Percentiles rank a stretch among this genome's conserved stretches.
Evolutionary conservation across 2,113 vertebrate genomes (phyloP).

Genomic region (Aythya baeri): DNA sequence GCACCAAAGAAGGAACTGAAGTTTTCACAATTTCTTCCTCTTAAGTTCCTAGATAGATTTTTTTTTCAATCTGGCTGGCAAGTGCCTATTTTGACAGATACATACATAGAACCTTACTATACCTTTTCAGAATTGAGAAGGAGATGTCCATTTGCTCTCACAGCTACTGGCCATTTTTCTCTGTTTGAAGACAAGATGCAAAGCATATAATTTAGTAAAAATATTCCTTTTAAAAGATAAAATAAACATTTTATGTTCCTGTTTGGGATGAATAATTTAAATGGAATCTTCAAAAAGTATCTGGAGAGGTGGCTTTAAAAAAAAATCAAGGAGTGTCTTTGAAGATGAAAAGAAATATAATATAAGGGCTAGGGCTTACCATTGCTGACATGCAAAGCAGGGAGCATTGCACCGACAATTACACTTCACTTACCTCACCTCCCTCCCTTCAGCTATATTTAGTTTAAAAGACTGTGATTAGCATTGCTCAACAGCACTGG

Average conservation of each 20-base stretch:
- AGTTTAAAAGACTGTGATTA: not conserved
- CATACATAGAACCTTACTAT: not conserved
- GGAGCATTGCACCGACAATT: not conserved
- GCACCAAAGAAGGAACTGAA: not conserved
- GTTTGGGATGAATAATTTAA: not conserved
- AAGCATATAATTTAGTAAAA: not conserved
- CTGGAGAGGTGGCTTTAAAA: not conserved
- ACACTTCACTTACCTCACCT: not conserved
- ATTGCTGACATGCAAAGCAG: not conserved
- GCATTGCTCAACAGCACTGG: not conserved
- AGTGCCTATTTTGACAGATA: not conserved
- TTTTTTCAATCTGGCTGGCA: not conserved
- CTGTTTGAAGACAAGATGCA: constrained; percentile 71
- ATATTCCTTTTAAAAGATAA: not conserved
- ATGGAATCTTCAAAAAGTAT: not conserved
- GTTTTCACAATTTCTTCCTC: not conserved
- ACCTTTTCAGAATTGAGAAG: constrained; percentile 98
- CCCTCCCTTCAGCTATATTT: not conserved
- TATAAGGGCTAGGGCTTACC: not conserved
- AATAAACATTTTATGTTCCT: not conserved
- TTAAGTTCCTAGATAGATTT: not conserved
- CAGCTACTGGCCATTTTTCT: constrained; percentile 92
- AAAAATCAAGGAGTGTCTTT: not conserved
- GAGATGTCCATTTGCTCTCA: constrained; percentile 96
- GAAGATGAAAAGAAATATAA: not conserved